These are phyloP conservation scores for Beris morrisii DNA, from an alignment of 2,888 invertebrate species.

Conservation along the genomic window DNA sequence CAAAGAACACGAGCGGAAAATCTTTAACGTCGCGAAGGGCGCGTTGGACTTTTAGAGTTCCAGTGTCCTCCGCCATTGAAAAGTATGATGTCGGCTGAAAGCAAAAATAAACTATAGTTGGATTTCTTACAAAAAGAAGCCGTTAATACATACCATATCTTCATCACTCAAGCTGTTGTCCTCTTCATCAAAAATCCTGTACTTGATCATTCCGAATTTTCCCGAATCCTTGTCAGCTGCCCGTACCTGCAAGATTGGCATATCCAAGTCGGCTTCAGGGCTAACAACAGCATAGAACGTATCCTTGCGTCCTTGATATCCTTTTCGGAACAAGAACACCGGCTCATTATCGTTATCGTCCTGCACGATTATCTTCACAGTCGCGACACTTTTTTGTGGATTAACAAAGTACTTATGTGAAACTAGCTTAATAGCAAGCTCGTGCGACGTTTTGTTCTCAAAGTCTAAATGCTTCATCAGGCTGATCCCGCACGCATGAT, in stretches of 20 bases:
- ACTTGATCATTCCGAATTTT: conserved; percentile 77
- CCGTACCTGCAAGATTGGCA: conserved; percentile 78
- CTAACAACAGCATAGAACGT: conserved; percentile 82
- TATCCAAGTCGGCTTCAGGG: conserved; percentile 71
- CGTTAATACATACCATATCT: conserved; percentile 45
- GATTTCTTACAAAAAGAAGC: neutral
- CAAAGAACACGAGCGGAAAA: conserved; percentile 74
- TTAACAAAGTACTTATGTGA: conserved; percentile 81
- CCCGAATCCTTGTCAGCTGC: conserved; percentile 87
- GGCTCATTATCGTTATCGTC: conserved; percentile 92
- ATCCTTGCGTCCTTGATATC: conserved; percentile 62
- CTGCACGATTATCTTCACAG: conserved; percentile 75
- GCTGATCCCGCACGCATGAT: conserved; percentile 80
- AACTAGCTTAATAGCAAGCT: conserved; percentile 74
- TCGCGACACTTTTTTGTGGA: conserved; percentile 72
- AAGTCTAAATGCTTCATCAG: conserved; percentile 74
- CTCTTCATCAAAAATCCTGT: conserved; percentile 58
- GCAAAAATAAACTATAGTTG: neutral
- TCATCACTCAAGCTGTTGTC: conserved; percentile 48
- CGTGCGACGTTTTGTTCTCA: conserved; percentile 73
- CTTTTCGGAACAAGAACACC: conserved; percentile 68
- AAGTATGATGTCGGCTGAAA: conserved; percentile 62
- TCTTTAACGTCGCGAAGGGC: conserved; percentile 70
- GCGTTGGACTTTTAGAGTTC: conserved; percentile 73
- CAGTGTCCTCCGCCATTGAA: conserved; percentile 71